Percentiles rank a stretch among this genome's conserved stretches.
These are phyloP conservation scores for Platycheirus albimanus DNA, from an alignment of 2,888 invertebrate species.

Conservation along the genomic window DNA sequence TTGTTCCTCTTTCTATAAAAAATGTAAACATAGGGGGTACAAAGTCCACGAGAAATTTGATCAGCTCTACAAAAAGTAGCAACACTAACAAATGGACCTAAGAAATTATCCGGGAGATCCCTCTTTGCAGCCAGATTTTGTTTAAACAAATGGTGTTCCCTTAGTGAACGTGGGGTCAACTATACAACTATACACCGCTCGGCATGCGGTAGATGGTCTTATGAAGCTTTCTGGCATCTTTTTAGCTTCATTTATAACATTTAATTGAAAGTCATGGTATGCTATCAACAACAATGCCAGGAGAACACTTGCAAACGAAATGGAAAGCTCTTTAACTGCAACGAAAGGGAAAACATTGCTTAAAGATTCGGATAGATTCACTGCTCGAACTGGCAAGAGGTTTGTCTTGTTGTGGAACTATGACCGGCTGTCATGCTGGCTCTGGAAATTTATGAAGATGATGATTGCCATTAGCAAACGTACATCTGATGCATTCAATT, in stretches of 20 bases:
- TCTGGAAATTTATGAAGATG: constrained; percentile 70
- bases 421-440: constrained; percentile 56
- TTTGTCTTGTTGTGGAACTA: constrained; percentile 38
- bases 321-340: constrained; percentile 45
- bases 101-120: neutral
- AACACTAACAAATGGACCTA: neutral
- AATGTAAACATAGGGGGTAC: no score
- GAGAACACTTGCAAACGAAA: constrained; percentile 35
- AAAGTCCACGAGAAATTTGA: no score
- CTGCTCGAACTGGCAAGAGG: constrained; percentile 43
- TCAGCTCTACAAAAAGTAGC: neutral
- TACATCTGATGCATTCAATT: constrained; percentile 45
- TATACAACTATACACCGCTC: constrained; percentile 24
- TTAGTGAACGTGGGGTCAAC: constrained; percentile 49
- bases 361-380: constrained; percentile 51
- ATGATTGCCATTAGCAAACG: constrained; percentile 49
- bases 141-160: neutral
- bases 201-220: constrained; percentile 55
- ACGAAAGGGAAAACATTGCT: constrained; percentile 61
- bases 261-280: constrained; percentile 71
- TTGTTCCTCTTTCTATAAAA: no score
- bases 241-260: constrained; percentile 59
- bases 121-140: neutral
- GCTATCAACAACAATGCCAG: constrained; percentile 36
- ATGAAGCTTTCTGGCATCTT: constrained; percentile 37